Base-by-base conservation (phyloP, 2,888 invertebrate species). In the Epinotia bilunana region DNA sequence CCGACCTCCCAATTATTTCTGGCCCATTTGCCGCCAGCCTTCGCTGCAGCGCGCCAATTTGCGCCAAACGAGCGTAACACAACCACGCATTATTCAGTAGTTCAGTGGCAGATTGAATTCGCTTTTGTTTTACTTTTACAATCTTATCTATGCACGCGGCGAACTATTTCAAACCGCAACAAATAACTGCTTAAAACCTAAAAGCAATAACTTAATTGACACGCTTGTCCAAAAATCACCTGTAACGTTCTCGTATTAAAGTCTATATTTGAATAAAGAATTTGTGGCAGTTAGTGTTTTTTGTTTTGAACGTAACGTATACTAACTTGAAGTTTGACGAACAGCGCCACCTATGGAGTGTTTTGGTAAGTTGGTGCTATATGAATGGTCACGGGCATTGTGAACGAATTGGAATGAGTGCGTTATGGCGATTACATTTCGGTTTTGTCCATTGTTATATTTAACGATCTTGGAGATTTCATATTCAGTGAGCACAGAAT, bases 31-130 rank as follows among this genome's bases (percentile, higher is more conserved):
- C 73, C 71, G 72, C 77, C 81, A 82, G 78, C 82, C 83, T 83
- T 83, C 80, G 77, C 53, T 71, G 70, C 73, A 80, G 83, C 80
- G 49, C 49, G 84, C 79, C 81, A 83, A 84, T 87, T 84, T 85
- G 79, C 81, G 79, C 79, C 79, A 86, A 86, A 86, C 83, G 79
- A 81, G 81, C 84, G 85, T 83, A 83, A 86, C 85, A 49, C 70
- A 74, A 71, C 58, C 74, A 33, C 39, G 18, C 74, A 74, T 74
- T 74, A 74, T 74, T 74, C 74, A 70, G 74, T 74, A 74, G 70
- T 75, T 75, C 55, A 43, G 75, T 65, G 28, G 72, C 75, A 68
- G 72, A 71, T 67, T 76, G 28, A 67, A 76, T 72, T 72, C 72
- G 72, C 75, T 76, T 76, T 76, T 76, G 75, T 76, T 76, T 67